Percentiles rank a stretch among this genome's conserved stretches.
phyloP scores from a whole-genome alignment of 2,113 vertebrate species.

The Felis chaus region DNA sequence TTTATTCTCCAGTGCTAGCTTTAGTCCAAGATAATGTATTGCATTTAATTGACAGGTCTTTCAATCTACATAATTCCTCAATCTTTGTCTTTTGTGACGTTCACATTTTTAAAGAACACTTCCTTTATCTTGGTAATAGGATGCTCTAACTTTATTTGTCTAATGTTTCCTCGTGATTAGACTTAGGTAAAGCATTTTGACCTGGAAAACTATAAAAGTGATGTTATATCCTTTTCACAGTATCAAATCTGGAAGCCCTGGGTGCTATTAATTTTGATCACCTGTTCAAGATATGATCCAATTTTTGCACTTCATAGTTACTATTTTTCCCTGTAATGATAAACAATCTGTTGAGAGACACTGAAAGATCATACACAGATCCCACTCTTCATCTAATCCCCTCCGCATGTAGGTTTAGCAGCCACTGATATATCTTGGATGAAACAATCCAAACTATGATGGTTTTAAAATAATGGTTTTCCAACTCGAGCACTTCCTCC shows the following conservation, averaged over 20 bases:
- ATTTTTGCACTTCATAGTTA: neutral
- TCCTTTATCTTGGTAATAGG: neutral
- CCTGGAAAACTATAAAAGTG: neutral
- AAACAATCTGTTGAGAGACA: neutral
- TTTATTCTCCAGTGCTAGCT: neutral
- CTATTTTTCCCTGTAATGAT: neutral
- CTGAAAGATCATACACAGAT: neutral
- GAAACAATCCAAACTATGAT: neutral
- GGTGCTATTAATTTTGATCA: neutral
- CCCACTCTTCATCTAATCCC: neutral
- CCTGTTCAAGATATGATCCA: neutral
- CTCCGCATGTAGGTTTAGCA: neutral
- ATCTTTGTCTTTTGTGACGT: neutral
- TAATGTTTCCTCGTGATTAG: neutral
- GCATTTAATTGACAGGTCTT: neutral
- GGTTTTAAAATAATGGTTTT: neutral
- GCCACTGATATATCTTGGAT: neutral
- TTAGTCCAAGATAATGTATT: neutral
- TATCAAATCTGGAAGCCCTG: neutral
- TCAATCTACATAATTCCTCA: neutral
- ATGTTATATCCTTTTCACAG: neutral
- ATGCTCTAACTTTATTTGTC: neutral
- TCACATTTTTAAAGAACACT: neutral
- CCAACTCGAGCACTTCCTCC: neutral
- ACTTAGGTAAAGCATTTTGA: neutral